Conservation (phyloP, 2,113 vertebrate species). For the Indicator maculatus region DNA sequence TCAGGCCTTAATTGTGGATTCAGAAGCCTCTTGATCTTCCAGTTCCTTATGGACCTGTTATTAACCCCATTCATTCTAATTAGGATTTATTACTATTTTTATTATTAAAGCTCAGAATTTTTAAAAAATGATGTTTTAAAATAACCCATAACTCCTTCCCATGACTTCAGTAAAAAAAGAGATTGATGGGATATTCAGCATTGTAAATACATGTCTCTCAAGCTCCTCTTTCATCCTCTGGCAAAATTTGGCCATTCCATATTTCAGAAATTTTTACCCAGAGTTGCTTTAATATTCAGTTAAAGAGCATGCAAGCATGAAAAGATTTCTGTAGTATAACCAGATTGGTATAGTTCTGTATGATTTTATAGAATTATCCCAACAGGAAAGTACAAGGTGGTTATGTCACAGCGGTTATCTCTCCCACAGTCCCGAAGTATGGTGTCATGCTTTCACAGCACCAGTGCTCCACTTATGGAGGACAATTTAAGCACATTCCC, state of each 20-base stretch:
- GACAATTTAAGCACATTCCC: conserved; percentile 34
- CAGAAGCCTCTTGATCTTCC: conserved; percentile 64
- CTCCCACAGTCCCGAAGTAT: neutral
- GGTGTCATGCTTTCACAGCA: neutral
- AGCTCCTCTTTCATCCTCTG: neutral
- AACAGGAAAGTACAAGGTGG: neutral
- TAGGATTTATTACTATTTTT: conserved; percentile 70
- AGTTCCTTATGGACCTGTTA: conserved; percentile 66
- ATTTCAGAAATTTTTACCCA: neutral
- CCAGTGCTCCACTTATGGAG: neutral
- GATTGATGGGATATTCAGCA: neutral
- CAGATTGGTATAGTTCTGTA: neutral
- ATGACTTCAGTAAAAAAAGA: neutral
- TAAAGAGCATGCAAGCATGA: neutral
- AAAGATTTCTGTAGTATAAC: conserved; percentile 5
- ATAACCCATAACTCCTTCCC: conserved; percentile 25
- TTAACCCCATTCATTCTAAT: conserved; percentile 74
- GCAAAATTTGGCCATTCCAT: neutral
- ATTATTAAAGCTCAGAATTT: conserved; percentile 37
- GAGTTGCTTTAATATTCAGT: neutral
- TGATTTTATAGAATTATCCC: neutral
- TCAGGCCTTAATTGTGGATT: conserved; percentile 66
- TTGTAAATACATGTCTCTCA: neutral
- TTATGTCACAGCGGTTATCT: neutral
- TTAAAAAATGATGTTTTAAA: conserved; percentile 45